Evolutionary conservation across 2,888 invertebrate species (phyloP), one percentile per base, ranked within the genome.

Genomic region (Eudasyphora cyanicolor): DNA sequence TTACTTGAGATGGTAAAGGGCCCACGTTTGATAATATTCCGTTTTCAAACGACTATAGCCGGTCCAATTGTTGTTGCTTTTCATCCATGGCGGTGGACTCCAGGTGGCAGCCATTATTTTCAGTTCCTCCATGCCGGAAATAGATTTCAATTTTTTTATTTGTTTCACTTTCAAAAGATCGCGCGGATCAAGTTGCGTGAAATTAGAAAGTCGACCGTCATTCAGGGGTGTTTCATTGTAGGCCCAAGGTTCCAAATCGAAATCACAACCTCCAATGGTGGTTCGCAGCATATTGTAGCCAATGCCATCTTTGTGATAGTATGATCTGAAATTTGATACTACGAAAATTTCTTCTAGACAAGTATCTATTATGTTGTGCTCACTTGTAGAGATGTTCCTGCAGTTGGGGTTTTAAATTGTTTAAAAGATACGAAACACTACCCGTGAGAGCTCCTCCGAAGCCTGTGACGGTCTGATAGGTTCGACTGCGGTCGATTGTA

Each of bases 371-470:
- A n/a, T n/a, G n/a, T n/a, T n/a, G 49, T 38, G 38, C 17, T 80
- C 82, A 92, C 92, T 86, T 88, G 64, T 91, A 92, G 29, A 92
- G 78, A 51, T 91, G 90, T 87, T 91, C 88, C 78, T 89, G 90
- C 24, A 92, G 62, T 4, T 87, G 81, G 1, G 69, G 12, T 0
- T 88, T 85, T 1, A 92, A n/a, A 49, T 88, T 84, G 1, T 90
- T 81, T 1, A 92, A 77, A 29, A 91, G 87, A 82, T 91, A 79
- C 0, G 92, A 91, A 3, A 94, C 94, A 0, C 94, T 92, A 79
- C 96, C 96, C 0, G 98, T 98, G 79, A 98, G 96, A 0, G 97
- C 97, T 0, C 97, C 98, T 0, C 98, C 98, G 90, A 97, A 98
- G 0, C 97, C 98, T 82, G 94, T 90, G 10, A 98, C 95, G 17